A percentile compares a stretch with the other conserved stretches of the same genome.
Conservation (phyloP, 2,113 vertebrate species). For the Rhagologus leucostigma region DNA sequence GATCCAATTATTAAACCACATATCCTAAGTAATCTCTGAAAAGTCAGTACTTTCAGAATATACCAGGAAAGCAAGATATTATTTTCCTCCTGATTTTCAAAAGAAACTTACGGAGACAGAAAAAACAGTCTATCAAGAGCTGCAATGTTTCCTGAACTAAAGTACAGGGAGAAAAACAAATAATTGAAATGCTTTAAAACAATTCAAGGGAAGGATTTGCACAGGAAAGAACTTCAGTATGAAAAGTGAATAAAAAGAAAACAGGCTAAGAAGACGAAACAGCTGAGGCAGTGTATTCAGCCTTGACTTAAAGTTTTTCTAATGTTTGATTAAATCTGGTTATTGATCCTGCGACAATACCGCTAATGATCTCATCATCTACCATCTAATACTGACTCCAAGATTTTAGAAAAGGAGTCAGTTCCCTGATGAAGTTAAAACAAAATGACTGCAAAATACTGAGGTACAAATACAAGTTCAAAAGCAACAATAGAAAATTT, state of each 20-base stretch:
- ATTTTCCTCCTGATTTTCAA: constrained; percentile 3
- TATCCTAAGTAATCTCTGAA: constrained; percentile 12
- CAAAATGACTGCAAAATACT: background rate
- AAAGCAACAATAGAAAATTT: background rate
- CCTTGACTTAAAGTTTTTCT: background rate
- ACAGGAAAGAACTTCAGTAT: background rate
- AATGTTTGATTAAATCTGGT: background rate
- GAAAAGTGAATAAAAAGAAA: background rate
- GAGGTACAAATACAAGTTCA: background rate
- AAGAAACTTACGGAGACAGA: background rate
- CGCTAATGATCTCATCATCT: background rate
- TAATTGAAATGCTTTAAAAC: background rate
- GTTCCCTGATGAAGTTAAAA: background rate
- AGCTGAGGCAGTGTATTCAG: background rate
- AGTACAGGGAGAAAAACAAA: background rate
- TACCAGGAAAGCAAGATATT: background rate
- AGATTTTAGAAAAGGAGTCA: background rate
- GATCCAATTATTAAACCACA: constrained; percentile 66
- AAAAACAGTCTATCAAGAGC: background rate
- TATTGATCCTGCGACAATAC: background rate
- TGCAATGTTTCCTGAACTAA: background rate
- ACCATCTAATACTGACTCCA: background rate
- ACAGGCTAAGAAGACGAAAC: background rate
- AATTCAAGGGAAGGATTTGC: background rate
- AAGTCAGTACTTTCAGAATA: background rate